phyloP scores from a whole-genome alignment of 2,113 vertebrate genomes.

The Serinus canaria region DNA sequence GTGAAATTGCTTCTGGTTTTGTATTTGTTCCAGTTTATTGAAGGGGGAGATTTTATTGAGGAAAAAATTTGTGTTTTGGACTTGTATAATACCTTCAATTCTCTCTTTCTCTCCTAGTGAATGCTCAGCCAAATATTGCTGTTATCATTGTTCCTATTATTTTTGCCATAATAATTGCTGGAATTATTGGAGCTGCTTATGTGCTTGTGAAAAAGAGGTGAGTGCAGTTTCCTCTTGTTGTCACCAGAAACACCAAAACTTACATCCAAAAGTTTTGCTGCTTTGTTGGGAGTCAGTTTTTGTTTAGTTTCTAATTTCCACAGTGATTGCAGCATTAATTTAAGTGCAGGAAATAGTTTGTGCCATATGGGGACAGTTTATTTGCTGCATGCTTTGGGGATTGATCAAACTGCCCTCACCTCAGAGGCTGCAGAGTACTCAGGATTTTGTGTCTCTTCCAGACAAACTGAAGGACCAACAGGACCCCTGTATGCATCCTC shows the following conservation, averaged over 20 bases:
- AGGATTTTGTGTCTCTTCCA: conserved; percentile 44
- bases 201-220: conserved; percentile 89
- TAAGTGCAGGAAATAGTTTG: neutral
- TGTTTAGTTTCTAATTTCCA: neutral
- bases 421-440: neutral
- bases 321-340: neutral
- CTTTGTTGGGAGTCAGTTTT: neutral
- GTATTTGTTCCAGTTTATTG: neutral
- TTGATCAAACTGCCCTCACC: neutral
- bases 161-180: conserved; percentile 82
- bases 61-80: neutral
- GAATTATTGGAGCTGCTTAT: conserved; percentile 79
- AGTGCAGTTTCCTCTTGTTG: neutral
- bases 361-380: neutral
- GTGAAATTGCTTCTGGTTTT: neutral
- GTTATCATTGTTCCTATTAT: conserved; percentile 88
- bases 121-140: conserved; percentile 77
- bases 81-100: neutral
- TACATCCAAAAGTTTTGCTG: neutral
- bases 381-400: neutral
- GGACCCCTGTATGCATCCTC: conserved; percentile 93
- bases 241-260: neutral
- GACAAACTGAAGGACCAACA: conserved; percentile 89
- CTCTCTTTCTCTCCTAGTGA: conserved; percentile 68
- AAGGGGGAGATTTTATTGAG: neutral